These are phyloP conservation scores for Poeciliopsis presidionis DNA, from an alignment of 2,797 vertebrate genomes.

Conservation along the genomic window DNA sequence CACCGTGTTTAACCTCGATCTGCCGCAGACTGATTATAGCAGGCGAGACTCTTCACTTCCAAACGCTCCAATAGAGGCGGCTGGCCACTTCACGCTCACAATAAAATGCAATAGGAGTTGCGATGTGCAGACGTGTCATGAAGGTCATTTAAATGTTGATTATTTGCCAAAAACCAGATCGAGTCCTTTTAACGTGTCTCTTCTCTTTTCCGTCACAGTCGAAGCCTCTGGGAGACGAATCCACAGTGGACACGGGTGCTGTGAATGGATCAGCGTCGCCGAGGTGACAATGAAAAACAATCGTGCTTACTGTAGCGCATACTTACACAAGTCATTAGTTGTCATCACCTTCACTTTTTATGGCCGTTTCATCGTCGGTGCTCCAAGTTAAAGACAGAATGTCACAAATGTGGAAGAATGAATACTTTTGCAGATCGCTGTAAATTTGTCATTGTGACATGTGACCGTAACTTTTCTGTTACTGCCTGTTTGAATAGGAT, in stretches of 20 bases:
- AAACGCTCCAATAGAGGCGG: conserved; percentile 13
- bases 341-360: not conserved
- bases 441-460: conserved; percentile 9
- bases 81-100: not conserved
- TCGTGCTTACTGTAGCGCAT: not conserved
- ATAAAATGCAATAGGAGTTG: conserved; percentile 2
- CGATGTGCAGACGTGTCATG: not conserved
- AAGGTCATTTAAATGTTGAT: conserved; percentile 44
- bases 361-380: not conserved
- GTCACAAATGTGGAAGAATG: not conserved
- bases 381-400: not conserved
- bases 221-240: conserved; percentile 85
- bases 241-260: conserved; percentile 77
- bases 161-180: conserved; percentile 13
- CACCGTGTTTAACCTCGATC: conserved; percentile 31
- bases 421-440: not conserved
- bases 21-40: conserved; percentile 18
- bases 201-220: conserved; percentile 70
- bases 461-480: conserved; percentile 3
- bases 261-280: conserved; percentile 84
- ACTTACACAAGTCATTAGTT: not conserved
- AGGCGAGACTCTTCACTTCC: conserved; percentile 17
- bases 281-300: conserved; percentile 78
- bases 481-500: conserved; percentile 55
- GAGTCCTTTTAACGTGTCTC: not conserved